Evolutionary conservation across 2,797 vertebrate species (phyloP).

Genomic region (Gambusia yucatana): DNA sequence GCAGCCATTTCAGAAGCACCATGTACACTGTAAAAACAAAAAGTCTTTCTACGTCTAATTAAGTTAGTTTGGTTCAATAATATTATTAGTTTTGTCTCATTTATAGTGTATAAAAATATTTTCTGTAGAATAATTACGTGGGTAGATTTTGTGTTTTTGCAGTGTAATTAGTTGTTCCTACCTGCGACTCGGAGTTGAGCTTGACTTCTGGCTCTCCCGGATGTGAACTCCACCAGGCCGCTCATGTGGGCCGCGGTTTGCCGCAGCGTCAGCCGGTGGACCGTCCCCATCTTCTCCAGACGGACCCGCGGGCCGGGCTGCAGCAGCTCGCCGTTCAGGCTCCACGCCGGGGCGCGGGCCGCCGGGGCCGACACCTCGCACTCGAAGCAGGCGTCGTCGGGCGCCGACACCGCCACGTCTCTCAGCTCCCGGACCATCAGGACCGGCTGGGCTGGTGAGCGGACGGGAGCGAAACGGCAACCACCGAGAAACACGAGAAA

Average conservation of each 20-base stretch:
- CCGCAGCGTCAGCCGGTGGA: constrained; percentile 79
- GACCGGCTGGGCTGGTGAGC: constrained; percentile 67
- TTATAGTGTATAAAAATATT: no score
- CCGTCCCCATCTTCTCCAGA: constrained; percentile 77
- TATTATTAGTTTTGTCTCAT: no score
- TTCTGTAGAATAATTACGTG: no score
- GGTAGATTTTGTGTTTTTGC: not conserved
- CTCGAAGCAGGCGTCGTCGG: constrained; percentile 78
- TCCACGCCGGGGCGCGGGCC: constrained; percentile 75
- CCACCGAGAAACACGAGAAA: not conserved
- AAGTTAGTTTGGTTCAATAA: no score
- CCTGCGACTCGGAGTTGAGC: constrained; percentile 78
- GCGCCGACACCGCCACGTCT: constrained; percentile 77
- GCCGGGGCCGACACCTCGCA: constrained; percentile 80
- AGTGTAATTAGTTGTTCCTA: constrained; percentile 38
- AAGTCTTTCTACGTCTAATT: no score
- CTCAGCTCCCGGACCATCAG: constrained; percentile 75
- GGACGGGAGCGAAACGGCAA: not conserved
- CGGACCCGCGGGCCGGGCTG: constrained; percentile 63
- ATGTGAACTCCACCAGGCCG: constrained; percentile 79
- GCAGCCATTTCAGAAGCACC: not conserved
- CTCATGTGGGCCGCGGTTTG: constrained; percentile 74
- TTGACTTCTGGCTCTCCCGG: constrained; percentile 75
- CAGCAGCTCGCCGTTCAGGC: constrained; percentile 78
- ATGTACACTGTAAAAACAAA: not conserved